These are phyloP conservation scores for Drosophila kurseongensis DNA, from an alignment of 1,140 invertebrate species.

Conservation along the genomic window DNA sequence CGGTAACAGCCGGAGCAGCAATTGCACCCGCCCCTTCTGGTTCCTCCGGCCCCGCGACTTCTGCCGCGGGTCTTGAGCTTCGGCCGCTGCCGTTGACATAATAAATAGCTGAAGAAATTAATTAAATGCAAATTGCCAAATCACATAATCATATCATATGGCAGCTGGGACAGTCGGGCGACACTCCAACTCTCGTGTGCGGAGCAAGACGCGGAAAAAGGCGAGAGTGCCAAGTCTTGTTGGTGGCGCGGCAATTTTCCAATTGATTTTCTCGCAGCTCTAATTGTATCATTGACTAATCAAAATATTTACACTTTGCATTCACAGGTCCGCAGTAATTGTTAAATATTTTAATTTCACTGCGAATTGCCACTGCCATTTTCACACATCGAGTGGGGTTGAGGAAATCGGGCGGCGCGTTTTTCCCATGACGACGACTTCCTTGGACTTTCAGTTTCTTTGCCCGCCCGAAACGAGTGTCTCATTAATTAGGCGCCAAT, in stretches of 20 bases:
- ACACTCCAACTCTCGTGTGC: conserved; percentile 36
- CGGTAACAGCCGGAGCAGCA: conserved; percentile 49
- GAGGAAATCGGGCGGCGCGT: conserved; percentile 31
- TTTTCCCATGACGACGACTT: conserved; percentile 63
- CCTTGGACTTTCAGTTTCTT: conserved; percentile 39
- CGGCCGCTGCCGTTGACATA: conserved; percentile 65
- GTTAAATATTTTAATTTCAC: conserved; percentile 68
- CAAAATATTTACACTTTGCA: conserved; percentile 66
- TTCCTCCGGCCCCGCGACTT: conserved; percentile 1
- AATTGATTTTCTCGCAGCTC: conserved; percentile 42
- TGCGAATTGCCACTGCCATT: conserved; percentile 27
- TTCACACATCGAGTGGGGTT: conserved; percentile 59
- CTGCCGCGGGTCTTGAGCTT: conserved; percentile 43
- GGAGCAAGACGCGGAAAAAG: conserved; percentile 70
- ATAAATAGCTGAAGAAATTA: conserved; percentile 80
- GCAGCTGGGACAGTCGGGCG: conserved; percentile 49
- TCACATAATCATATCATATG: conserved; percentile 81
- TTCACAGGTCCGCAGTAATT: conserved; percentile 25
- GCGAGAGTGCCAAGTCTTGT: conserved; percentile 12
- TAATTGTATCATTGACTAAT: conserved; percentile 64
- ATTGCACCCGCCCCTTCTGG: conserved; percentile 44
- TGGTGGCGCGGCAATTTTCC: conserved; percentile 21
- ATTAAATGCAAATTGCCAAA: conserved; percentile 82
- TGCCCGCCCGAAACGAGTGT: neutral
- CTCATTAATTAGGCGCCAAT: conserved; percentile 73